A percentile compares a stretch with the other conserved stretches of the same genome.
Evolutionary conservation across 2,888 invertebrate genomes (phyloP).

Genomic region (Microchrysa polita): DNA sequence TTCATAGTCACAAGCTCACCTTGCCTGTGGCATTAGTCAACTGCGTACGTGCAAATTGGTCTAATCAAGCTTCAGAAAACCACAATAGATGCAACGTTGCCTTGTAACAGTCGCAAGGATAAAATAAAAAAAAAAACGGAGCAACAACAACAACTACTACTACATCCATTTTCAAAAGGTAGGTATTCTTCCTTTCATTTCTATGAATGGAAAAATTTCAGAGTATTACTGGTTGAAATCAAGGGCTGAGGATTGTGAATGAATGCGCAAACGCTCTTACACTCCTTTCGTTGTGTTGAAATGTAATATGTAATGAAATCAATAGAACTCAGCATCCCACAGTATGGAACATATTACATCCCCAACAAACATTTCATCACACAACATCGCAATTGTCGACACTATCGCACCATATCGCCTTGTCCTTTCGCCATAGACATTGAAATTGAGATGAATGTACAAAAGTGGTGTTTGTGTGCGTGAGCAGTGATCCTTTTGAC

Average conservation of each 20-base stretch:
- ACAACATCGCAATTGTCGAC: too few relatives aligned
- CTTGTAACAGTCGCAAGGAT: too few relatives aligned
- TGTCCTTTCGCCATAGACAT: not conserved
- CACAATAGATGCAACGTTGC: too few relatives aligned
- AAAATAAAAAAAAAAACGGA: not conserved
- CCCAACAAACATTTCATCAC: too few relatives aligned
- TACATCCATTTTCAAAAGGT: too few relatives aligned
- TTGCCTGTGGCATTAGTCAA: too few relatives aligned
- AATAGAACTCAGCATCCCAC: conserved; percentile 32
- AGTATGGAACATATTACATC: not conserved
- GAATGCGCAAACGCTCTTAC: conserved; percentile 5
- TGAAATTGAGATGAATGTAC: not conserved
- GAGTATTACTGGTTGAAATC: not conserved
- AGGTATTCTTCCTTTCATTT: not conserved
- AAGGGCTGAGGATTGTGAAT: not conserved
- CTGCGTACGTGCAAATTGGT: too few relatives aligned
- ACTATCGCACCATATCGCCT: not conserved
- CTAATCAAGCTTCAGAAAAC: too few relatives aligned
- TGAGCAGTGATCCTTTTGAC: conserved; percentile 19
- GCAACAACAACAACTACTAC: not conserved
- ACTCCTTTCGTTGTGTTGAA: not conserved
- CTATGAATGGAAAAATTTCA: conserved; percentile 25
- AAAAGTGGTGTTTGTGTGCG: too few relatives aligned
- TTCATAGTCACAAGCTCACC: too few relatives aligned
- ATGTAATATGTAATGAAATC: conserved; percentile 39